These are phyloP conservation scores for Andinoacara biseriatus DNA, from an alignment of 2,113 vertebrate species.

Conservation along the genomic window DNA sequence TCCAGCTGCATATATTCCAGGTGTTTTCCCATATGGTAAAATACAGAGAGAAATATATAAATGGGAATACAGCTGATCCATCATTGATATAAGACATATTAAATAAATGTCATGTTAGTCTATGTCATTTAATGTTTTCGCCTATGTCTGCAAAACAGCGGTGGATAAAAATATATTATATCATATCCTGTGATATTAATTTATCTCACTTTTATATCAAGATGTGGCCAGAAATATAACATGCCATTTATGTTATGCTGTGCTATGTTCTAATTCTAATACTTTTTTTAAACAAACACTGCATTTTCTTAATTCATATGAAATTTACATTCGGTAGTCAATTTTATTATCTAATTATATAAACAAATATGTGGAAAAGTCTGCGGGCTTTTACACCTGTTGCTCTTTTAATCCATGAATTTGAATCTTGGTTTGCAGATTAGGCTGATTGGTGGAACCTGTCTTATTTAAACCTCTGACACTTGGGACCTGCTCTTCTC, in stretches of 20 bases:
- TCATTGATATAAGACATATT: not conserved
- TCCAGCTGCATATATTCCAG: not conserved
- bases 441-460: not conserved
- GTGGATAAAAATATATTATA: not conserved
- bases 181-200: not conserved
- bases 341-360: not conserved
- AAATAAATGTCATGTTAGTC: not conserved
- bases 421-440: not conserved
- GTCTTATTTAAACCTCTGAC: not conserved
- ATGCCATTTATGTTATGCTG: not conserved
- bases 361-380: not conserved
- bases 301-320: not conserved
- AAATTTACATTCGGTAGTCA: not conserved
- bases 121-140: not conserved
- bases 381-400: not conserved
- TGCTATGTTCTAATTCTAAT: not conserved
- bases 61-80: not conserved
- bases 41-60: slow-evolving; percentile 1
- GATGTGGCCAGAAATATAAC: not conserved
- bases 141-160: not conserved
- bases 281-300: no score
- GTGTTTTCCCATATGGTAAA: not conserved
- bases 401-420: not conserved
- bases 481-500: not conserved
- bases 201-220: not conserved